Evolutionary conservation across 1,140 invertebrate species (phyloP).

Genomic region (Idris sp.): DNA sequence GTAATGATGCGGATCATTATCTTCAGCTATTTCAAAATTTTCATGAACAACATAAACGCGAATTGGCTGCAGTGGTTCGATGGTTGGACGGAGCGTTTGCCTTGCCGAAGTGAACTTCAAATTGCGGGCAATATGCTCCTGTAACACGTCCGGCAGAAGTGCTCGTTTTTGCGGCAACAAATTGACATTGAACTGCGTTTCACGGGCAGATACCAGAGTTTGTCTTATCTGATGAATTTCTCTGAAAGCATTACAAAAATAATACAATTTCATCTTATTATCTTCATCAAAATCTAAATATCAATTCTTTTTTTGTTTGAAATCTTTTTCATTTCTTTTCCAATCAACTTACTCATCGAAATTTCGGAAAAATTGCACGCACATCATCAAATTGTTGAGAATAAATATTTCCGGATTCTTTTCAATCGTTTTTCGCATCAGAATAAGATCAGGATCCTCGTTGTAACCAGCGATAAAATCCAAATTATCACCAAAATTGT

Average conservation of each 20-base stretch:
- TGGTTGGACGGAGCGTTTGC: constrained; percentile 58
- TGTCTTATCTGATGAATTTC: constrained; percentile 69
- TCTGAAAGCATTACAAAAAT: constrained; percentile 69
- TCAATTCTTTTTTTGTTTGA: no score
- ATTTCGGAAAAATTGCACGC: constrained; percentile 87
- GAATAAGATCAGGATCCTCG: constrained; percentile 65
- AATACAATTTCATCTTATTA: no score
- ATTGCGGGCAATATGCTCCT: constrained; percentile 80
- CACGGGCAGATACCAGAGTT: constrained; percentile 62
- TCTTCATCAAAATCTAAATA: no score
- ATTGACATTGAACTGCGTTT: constrained; percentile 74
- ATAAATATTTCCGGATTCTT: constrained; percentile 83
- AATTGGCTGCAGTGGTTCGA: constrained; percentile 82
- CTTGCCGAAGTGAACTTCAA: constrained; percentile 75
- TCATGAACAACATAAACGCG: constrained; percentile 85
- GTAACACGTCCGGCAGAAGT: constrained; percentile 81
- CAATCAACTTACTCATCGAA: constrained; percentile 83
- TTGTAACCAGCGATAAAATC: not conserved
- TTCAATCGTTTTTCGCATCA: constrained; percentile 81
- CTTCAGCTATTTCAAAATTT: constrained; percentile 85
- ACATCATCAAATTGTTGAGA: constrained; percentile 86
- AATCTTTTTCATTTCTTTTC: not conserved
- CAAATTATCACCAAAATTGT: constrained; percentile 37
- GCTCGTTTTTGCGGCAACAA: constrained; percentile 81
- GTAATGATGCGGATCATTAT: constrained; percentile 81